phyloP scores from a whole-genome alignment of 1,140 invertebrate species.

The Pseudomyrmex concolor region DNA sequence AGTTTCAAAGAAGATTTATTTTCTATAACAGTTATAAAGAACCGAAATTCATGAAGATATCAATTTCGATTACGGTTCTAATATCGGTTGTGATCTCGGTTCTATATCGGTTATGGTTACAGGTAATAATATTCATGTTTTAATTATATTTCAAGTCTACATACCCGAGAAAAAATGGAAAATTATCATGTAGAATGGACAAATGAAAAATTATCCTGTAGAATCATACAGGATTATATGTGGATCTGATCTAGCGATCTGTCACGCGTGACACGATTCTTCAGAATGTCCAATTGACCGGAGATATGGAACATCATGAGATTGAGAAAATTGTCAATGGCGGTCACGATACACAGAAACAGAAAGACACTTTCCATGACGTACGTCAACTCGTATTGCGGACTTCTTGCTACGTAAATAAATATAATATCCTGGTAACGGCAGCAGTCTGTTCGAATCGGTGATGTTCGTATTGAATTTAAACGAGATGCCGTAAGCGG shows the following conservation, averaged over 20 bases:
- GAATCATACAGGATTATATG: too few species aligned
- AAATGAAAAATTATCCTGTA: too few species aligned
- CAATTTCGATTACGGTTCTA: too few species aligned
- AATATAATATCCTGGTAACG: background rate
- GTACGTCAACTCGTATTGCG: constrained; percentile 6
- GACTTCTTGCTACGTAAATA: background rate
- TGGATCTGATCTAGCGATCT: background rate
- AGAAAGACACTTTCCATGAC: background rate
- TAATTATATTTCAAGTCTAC: too few species aligned
- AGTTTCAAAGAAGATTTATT: too few species aligned
- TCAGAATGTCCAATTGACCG: constrained; percentile 34
- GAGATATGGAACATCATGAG: background rate
- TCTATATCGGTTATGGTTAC: too few species aligned
- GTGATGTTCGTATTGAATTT: background rate
- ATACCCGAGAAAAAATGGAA: too few species aligned
- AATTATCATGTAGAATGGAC: too few species aligned
- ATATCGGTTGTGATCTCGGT: too few species aligned
- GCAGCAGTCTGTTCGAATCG: background rate
- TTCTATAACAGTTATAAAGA: too few species aligned
- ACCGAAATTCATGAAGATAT: too few species aligned
- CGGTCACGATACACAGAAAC: background rate
- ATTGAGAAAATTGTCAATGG: constrained; percentile 25
- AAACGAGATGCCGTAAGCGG: background rate
- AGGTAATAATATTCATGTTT: too few species aligned
- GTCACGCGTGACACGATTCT: background rate